Percentiles rank a stretch among this genome's conserved stretches.
Conservation (phyloP, 2,113 vertebrate genomes). For the Pluvialis apricaria region DNA sequence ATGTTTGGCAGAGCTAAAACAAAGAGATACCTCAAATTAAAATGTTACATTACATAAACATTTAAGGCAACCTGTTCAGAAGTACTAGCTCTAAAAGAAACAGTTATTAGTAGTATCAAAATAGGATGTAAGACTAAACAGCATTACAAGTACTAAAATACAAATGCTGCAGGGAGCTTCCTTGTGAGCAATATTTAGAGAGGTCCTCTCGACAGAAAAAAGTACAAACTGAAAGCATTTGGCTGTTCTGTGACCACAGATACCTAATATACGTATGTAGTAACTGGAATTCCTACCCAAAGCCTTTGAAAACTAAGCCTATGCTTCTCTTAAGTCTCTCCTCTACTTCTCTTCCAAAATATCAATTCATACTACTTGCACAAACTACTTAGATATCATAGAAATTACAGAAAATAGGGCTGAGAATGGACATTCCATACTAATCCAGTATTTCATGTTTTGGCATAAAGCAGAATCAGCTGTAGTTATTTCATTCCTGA, state of each 20-base stretch:
- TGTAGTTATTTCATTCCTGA: not conserved
- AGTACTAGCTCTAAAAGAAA: not conserved
- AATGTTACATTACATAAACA: not conserved
- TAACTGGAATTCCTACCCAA: not conserved
- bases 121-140: not conserved
- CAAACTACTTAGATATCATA: not conserved
- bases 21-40: constrained; percentile 5
- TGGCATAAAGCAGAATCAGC: not conserved
- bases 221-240: not conserved
- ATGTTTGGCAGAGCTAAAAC: constrained; percentile 69
- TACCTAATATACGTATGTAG: not conserved
- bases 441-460: not conserved
- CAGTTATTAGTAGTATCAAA: not conserved
- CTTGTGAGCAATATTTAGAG: not conserved
- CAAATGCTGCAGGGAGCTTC: not conserved
- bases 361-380: not conserved
- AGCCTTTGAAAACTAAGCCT: not conserved
- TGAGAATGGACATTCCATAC: not conserved
- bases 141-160: not conserved
- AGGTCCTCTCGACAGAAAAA: not conserved
- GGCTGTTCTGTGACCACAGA: not conserved
- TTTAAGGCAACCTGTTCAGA: not conserved
- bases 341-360: not conserved
- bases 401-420: not conserved
- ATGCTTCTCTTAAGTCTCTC: not conserved